Base-by-base conservation (phyloP, 1,140 invertebrate species). In the Halesus radiatus region DNA sequence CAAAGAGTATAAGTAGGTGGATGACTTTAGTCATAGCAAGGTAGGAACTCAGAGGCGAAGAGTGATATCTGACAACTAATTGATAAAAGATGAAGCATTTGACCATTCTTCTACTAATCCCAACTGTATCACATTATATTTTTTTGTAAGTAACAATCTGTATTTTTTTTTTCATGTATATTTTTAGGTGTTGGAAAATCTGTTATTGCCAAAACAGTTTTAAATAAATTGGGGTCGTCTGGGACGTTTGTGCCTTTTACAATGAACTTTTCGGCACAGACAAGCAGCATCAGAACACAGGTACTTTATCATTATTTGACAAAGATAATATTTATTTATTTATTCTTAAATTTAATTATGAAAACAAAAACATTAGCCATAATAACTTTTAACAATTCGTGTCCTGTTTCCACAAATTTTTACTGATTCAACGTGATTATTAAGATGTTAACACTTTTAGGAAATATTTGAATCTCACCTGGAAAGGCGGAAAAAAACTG, bases 251-350 rank as follows among this genome's bases (percentile, higher is more conserved):
- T 96, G 16, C 93, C 95, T 0, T 90, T 95, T 4, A 93, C 94
- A 78, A 90, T 98, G 5, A 97, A 96, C 85, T 97, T 97, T 88
- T 97, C 96, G 0, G 96, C 96, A 0, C 96, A 97, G 89, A 98
- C 96, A 0, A 95, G 93, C 84, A 97, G 95, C 83, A 88, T 91
- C 58, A 91, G 94, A 83, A 94, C 95, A 58, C 95, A 88, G 86
- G 87, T 88, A 83, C 52, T 20, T 64, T 6, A 75, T 81, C 58
- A 1, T 7, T 73, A 10, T 52, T 73, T 53, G 1, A 50, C 18
- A 7, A 53, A 29, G 7, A 22, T n/a, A 50, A 8, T 72, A 7
- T 18, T 6, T n/a, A n/a, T n/a, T n/a, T n/a, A n/a, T n/a, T n/a
- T n/a, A n/a, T n/a, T n/a, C n/a, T n/a, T n/a, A n/a, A n/a, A n/a